Base-by-base conservation (phyloP, 2,888 invertebrate genomes). In the Oeneis ivallda region DNA sequence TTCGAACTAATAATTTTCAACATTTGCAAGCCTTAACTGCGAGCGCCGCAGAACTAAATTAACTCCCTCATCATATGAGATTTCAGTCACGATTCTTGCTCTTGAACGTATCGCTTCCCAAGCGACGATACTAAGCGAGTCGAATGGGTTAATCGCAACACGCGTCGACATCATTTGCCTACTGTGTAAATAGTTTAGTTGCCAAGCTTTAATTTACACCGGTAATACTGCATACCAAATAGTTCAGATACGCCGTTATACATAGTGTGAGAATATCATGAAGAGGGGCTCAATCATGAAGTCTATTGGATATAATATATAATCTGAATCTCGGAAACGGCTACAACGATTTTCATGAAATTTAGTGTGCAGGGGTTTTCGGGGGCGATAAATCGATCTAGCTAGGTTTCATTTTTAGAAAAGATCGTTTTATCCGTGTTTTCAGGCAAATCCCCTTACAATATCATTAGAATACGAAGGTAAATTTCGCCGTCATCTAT, bases 101-200 rank as follows among this genome's bases (percentile, higher is more conserved):
- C 66, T 72, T 76, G 79, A 82, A 82, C 79, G 80, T 80, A 76
- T 77, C 71, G 76, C 79, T 77, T 72, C 73, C 74, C 69, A 74
- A 72, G 75, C 74, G 76, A 75, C 71, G 53, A 53, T 37, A 37
- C 53, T 53, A 76, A 80, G 76, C 76, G 50, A 50, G 13, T 80
- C 82, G 79, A 79, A 78, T 72, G 79, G 80, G 79, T 80, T 87
- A 86, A 86, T 84, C 83, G 79, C 68, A 72, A 84, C 83, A 84
- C 84, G 83, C 83, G 84, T 83, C 73, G 70, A 77, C 76, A 77
- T 80, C 79, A 82, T 80, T 76, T 76, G 75, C 72, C 67, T 69
- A 65, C 71, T 73, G 71, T 72, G 72, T 70, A 67, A 71, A 70
- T 69, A 69, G 47, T 47, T 47, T 47, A 47, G 47, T 17, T 47